phyloP scores from a whole-genome alignment of 2,113 vertebrate species.

The Sturnira hondurensis region DNA sequence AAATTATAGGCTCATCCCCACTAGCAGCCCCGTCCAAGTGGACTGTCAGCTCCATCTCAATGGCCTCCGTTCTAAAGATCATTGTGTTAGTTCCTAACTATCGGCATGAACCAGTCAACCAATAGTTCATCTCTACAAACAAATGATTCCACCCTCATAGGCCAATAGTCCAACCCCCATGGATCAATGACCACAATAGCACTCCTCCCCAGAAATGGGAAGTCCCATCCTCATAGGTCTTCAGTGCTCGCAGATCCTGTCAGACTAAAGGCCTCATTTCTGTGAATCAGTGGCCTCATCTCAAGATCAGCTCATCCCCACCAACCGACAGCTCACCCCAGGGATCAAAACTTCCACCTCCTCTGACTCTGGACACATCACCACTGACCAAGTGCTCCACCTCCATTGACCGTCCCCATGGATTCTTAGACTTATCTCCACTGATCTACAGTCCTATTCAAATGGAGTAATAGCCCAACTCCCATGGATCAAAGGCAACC shows the following conservation, averaged over 20 bases:
- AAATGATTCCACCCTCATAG: not conserved
- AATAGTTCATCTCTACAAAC: not conserved
- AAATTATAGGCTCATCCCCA: not conserved
- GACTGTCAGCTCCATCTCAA: not conserved
- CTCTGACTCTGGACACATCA: not conserved
- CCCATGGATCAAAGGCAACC: not conserved
- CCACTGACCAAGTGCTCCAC: not conserved
- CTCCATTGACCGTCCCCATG: not conserved
- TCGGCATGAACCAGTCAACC: not conserved
- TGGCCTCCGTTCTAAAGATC: not conserved
- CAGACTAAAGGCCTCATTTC: not conserved
- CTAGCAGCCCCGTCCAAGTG: not conserved
- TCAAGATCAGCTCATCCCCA: not conserved
- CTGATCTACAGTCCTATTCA: not conserved
- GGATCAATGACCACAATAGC: not conserved
- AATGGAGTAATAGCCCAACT: not conserved
- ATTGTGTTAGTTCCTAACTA: not conserved
- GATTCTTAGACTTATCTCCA: not conserved
- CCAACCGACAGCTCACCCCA: not conserved
- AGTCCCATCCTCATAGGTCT: not conserved
- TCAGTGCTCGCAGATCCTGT: conserved; percentile 4
- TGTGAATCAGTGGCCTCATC: not conserved
- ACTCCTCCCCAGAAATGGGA: not conserved
- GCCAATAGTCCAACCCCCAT: not conserved
- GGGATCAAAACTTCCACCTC: not conserved